Conservation (phyloP, 1,140 invertebrate genomes). For the Asobara japonica region DNA sequence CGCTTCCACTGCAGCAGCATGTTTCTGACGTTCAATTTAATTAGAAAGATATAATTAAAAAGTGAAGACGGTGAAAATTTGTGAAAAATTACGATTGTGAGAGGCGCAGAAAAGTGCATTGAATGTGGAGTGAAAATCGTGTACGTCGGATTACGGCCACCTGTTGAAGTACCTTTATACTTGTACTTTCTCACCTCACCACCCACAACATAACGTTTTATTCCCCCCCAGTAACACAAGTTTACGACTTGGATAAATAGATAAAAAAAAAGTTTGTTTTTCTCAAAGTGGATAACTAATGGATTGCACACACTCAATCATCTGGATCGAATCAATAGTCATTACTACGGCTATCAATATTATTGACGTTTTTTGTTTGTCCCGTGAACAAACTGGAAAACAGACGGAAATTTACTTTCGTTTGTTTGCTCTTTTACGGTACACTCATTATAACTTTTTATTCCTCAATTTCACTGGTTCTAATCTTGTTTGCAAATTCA, state of each 20-base stretch:
- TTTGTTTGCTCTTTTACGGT: background rate
- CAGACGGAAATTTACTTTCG: background rate
- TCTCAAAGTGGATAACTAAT: background rate
- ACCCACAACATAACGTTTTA: background rate
- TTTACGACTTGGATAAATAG: background rate
- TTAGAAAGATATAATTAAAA: background rate
- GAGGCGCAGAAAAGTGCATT: background rate
- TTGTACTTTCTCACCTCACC: background rate
- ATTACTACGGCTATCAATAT: background rate
- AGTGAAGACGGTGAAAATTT: background rate
- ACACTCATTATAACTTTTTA: background rate
- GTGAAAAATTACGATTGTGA: background rate
- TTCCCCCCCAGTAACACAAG: background rate
- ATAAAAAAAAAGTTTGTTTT: background rate
- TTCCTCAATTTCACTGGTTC: background rate
- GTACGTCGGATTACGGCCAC: constrained; percentile 39
- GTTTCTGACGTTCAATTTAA: background rate
- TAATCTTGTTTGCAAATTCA: background rate
- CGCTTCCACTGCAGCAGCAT: background rate
- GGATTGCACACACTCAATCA: background rate
- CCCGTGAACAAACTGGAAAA: too few relatives aligned
- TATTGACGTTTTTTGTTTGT: background rate
- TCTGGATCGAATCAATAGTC: background rate
- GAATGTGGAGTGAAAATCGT: background rate
- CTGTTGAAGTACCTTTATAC: constrained; percentile 41